Conservation (phyloP, 37 sponge, comb jelly and placozoan genomes). For the Aphrocallistes beatrix region DNA sequence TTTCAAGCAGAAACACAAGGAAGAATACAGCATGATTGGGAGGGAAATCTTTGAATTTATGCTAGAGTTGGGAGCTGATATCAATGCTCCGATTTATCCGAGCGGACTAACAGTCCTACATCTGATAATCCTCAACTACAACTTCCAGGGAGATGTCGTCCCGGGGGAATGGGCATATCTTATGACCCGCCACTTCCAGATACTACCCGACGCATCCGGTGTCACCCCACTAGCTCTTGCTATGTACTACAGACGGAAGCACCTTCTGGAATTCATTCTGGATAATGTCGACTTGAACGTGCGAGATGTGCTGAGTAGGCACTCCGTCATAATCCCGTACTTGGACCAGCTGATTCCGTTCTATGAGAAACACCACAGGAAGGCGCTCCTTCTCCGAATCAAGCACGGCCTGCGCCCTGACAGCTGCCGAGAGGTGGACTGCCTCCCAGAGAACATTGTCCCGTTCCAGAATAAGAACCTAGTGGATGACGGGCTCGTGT, state of each 20-base stretch:
- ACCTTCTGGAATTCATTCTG: background rate
- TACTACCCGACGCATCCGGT: background rate
- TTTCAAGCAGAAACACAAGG: background rate
- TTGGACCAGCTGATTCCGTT: background rate
- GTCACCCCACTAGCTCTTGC: background rate
- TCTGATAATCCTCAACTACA: background rate
- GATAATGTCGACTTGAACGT: background rate
- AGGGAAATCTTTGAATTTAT: background rate
- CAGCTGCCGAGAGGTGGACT: too few species aligned
- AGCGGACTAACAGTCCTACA: background rate
- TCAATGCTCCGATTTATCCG: background rate
- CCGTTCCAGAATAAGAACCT: background rate
- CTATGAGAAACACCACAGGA: background rate
- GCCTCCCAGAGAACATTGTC: background rate
- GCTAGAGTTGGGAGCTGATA: background rate
- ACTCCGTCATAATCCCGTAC: background rate
- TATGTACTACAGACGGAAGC: background rate
- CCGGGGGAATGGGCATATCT: background rate
- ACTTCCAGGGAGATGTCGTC: too few species aligned
- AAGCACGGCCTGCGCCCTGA: too few species aligned
- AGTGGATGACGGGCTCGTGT: background rate
- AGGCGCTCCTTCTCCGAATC: background rate
- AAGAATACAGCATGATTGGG: background rate
- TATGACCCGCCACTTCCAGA: background rate
- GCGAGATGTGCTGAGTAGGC: background rate